Evolutionary conservation across 1,140 invertebrate species (phyloP).

Genomic region (Glossosoma conforme): DNA sequence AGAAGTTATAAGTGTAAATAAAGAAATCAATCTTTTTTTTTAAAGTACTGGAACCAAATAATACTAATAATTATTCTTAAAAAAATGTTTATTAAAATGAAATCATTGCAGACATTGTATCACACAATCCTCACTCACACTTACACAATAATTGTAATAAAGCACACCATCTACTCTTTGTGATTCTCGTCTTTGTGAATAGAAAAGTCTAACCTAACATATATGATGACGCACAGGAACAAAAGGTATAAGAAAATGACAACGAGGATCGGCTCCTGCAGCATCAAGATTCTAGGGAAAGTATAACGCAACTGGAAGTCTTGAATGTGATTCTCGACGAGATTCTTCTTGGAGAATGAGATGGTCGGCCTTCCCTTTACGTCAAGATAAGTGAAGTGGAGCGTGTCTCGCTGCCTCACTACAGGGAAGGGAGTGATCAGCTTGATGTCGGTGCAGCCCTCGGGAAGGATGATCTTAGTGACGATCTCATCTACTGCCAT

Average conservation of each 20-base stretch:
- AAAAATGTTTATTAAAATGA: too few species aligned
- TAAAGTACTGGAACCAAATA: too few species aligned
- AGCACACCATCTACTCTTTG: conserved; percentile 41
- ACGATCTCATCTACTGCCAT: conserved; percentile 90
- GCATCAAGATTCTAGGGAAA: conserved; percentile 78
- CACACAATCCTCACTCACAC: too few species aligned
- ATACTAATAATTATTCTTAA: too few species aligned
- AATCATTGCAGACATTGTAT: too few species aligned
- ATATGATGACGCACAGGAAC: conserved; percentile 89
- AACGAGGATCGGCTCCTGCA: conserved; percentile 90
- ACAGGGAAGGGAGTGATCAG: conserved; percentile 80
- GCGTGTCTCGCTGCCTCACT: conserved; percentile 64
- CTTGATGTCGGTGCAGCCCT: conserved; percentile 80
- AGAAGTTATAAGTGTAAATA: too few species aligned
- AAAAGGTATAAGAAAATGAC: conserved; percentile 84
- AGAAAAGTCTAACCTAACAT: conserved; percentile 93
- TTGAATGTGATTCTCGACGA: conserved; percentile 96
- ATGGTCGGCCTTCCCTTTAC: conserved; percentile 89
- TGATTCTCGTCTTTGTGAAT: conserved; percentile 59
- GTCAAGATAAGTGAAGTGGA: conserved; percentile 94
- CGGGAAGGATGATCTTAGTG: conserved; percentile 91
- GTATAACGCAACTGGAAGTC: conserved; percentile 83
- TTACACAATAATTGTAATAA: too few species aligned
- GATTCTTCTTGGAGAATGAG: conserved; percentile 77
- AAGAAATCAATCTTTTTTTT: too few species aligned